These are phyloP conservation scores for Rhagium mordax DNA, from an alignment of 2,888 invertebrate species.

Conservation along the genomic window DNA sequence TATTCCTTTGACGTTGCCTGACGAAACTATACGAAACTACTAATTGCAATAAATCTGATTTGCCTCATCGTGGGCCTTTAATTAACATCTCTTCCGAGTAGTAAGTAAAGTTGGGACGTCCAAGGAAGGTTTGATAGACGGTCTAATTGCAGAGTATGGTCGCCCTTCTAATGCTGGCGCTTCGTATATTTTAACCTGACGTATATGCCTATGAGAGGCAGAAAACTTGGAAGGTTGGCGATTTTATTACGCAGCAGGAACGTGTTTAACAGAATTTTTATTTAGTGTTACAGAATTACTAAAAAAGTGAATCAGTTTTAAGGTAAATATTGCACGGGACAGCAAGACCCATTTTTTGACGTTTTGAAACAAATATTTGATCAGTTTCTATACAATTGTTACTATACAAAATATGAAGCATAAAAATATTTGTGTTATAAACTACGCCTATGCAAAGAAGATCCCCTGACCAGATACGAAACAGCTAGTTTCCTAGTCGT, in stretches of 20 bases:
- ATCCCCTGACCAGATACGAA: constrained; percentile 3
- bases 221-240: neutral
- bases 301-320: too few species aligned
- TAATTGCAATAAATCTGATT: constrained; percentile 7
- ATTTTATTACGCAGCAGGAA: neutral
- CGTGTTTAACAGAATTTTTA: neutral
- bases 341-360: too few species aligned
- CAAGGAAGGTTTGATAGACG: constrained; percentile 16
- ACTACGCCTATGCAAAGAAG: neutral
- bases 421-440: too few species aligned
- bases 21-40: constrained; percentile 1
- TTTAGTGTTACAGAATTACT: too few species aligned
- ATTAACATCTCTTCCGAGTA: constrained; percentile 22
- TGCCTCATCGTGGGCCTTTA: constrained; percentile 3
- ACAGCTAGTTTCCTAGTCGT: neutral
- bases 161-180: constrained; percentile 22
- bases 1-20: constrained; percentile 1
- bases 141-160: constrained; percentile 25
- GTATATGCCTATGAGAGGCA: neutral
- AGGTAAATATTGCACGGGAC: too few species aligned
- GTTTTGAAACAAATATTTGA: too few species aligned
- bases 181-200: neutral
- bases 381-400: too few species aligned
- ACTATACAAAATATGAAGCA: too few species aligned
- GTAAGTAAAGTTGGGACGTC: constrained; percentile 18